Percentiles rank a stretch among this genome's conserved stretches.
Conservation (phyloP, 2,113 vertebrate species). For the Cisticola juncidis region DNA sequence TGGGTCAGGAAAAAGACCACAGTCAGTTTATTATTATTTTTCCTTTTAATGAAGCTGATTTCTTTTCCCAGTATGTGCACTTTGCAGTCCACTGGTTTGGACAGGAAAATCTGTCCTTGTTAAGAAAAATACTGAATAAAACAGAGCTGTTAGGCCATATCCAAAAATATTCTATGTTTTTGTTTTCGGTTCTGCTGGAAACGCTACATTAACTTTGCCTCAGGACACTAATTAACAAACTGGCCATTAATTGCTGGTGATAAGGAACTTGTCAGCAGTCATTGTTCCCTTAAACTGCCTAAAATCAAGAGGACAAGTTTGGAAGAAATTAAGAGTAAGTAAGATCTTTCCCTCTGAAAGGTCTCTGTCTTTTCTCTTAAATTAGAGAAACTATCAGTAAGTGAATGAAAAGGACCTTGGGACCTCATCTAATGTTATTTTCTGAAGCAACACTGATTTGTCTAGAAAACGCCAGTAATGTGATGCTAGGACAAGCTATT, state of each 20-base stretch:
- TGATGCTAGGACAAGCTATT: neutral
- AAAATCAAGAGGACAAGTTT: conserved; percentile 45
- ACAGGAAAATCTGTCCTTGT: conserved; percentile 44
- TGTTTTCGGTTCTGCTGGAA: conserved; percentile 59
- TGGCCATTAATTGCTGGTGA: conserved; percentile 71
- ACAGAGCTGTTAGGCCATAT: conserved; percentile 36
- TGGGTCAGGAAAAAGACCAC: conserved; percentile 44
- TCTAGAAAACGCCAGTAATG: neutral
- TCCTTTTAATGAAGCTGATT: conserved; percentile 59
- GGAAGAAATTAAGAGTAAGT: conserved; percentile 1
- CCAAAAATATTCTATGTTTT: conserved; percentile 62
- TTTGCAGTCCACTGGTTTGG: conserved; percentile 58
- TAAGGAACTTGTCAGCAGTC: conserved; percentile 65
- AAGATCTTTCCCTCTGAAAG: neutral
- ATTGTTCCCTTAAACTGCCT: conserved; percentile 67
- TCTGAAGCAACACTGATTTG: neutral
- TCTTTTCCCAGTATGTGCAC: conserved; percentile 16
- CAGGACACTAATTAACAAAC: conserved; percentile 75
- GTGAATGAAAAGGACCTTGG: neutral
- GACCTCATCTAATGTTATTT: neutral
- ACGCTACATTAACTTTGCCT: conserved; percentile 68
- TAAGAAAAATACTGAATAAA: conserved; percentile 58
- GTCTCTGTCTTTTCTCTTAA: conserved; percentile 19
- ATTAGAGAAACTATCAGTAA: neutral
- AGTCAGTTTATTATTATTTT: conserved; percentile 42